phyloP scores from a whole-genome alignment of 2,113 vertebrate species.

The Ariopsis seemanni region DNA sequence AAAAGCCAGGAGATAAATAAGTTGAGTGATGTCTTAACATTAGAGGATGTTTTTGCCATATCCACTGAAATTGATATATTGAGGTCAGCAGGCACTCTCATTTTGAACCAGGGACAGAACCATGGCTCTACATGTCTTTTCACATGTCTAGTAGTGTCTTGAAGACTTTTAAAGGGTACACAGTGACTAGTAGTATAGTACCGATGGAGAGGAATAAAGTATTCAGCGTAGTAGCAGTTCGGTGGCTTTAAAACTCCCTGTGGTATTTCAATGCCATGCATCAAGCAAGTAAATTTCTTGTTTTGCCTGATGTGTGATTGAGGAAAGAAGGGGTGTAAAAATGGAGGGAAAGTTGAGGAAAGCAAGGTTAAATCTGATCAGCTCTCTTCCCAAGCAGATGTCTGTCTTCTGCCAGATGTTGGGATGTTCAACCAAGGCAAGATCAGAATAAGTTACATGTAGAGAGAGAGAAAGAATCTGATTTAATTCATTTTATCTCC shows the following conservation, averaged over 20 bases:
- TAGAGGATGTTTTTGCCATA: constrained; percentile 42
- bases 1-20: constrained; percentile 17
- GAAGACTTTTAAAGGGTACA: constrained; percentile 25
- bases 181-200: constrained; percentile 51
- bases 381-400: constrained; percentile 36
- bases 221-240: background rate
- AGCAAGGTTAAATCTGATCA: constrained; percentile 61
- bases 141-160: constrained; percentile 9
- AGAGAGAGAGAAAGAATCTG: constrained; percentile 32
- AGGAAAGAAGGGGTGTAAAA: constrained; percentile 26
- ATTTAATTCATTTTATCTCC: constrained; percentile 37
- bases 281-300: constrained; percentile 29
- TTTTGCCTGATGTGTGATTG: background rate
- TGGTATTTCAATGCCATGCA: constrained; percentile 1
- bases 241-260: background rate
- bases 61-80: constrained; percentile 43
- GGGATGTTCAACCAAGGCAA: constrained; percentile 45
- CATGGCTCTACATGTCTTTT: background rate
- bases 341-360: constrained; percentile 42
- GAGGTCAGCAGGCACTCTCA: constrained; percentile 58
- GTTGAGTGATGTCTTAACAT: constrained; percentile 56
- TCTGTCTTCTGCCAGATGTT: constrained; percentile 69
- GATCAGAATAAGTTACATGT: constrained; percentile 46
- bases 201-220: background rate
- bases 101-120: constrained; percentile 47